A percentile compares a stretch with the other conserved stretches of the same genome.
Conservation (phyloP, 2,888 invertebrate species). For the Rhagonycha fulva region DNA sequence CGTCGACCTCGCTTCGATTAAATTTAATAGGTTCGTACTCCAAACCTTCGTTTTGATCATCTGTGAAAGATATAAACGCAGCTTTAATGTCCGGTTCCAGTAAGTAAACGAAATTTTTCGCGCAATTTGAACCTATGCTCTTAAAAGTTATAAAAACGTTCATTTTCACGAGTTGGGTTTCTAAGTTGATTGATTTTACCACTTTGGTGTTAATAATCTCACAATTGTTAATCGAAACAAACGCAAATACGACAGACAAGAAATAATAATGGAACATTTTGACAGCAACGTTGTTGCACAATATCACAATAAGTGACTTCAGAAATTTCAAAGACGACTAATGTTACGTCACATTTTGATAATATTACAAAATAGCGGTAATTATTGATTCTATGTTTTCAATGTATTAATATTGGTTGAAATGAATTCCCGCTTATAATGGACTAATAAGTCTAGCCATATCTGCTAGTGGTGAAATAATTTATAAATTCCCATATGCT, state of each 20-base stretch:
- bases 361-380: too few species aligned
- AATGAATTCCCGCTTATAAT: too few species aligned
- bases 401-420: too few species aligned
- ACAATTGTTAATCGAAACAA: slow-evolving; percentile 4
- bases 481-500: too few species aligned
- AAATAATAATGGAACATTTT: slow-evolving; percentile 9
- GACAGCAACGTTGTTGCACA: neutral
- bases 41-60: neutral
- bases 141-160: slow-evolving; percentile 3
- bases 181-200: slow-evolving; percentile 13
- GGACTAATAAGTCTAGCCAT: too few species aligned
- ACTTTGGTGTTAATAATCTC: slow-evolving; percentile 28
- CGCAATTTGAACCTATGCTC: slow-evolving; percentile 1
- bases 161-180: slow-evolving; percentile 27
- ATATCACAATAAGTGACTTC: neutral
- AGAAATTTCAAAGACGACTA: neutral
- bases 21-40: neutral
- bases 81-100: slow-evolving; percentile 19
- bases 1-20: neutral
- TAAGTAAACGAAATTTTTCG: slow-evolving; percentile 12
- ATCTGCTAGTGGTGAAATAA: too few species aligned
- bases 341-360: too few species aligned
- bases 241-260: neutral
- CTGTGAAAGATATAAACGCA: slow-evolving; percentile 18
- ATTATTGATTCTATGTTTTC: too few species aligned